Percentiles rank a stretch among this genome's conserved stretches.
phyloP scores from a whole-genome alignment of 2,113 vertebrate genomes.

The Periophthalmus modestus region DNA sequence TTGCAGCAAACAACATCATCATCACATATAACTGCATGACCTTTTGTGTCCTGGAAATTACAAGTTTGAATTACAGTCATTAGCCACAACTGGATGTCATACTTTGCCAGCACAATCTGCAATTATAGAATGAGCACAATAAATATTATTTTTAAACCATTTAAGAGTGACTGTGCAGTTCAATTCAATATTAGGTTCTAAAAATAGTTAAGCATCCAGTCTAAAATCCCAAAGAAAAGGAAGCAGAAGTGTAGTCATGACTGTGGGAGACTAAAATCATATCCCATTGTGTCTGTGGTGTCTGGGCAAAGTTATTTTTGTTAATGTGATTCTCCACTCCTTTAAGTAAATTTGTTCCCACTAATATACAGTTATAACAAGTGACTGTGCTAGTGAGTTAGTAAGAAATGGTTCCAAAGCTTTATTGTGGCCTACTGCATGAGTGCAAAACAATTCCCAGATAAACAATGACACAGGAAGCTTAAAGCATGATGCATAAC shows the following conservation, averaged over 20 bases:
- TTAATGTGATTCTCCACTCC: conserved; percentile 35
- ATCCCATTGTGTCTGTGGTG: conserved; percentile 34
- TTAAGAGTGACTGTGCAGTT: background rate
- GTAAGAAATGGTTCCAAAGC: conserved; percentile 42
- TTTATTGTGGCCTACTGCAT: conserved; percentile 25
- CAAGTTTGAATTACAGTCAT: background rate
- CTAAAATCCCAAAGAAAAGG: conserved; percentile 1
- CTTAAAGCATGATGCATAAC: conserved; percentile 33
- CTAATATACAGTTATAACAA: conserved; percentile 30
- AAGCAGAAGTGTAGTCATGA: conserved; percentile 31
- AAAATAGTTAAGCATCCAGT: background rate
- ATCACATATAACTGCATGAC: background rate
- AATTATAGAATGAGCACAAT: background rate
- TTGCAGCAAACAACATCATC: background rate
- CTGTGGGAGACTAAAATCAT: conserved; percentile 6
- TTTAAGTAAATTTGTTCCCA: conserved; percentile 18
- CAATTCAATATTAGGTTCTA: background rate
- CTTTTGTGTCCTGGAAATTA: background rate
- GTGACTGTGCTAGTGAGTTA: conserved; percentile 12
- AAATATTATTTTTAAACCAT: background rate
- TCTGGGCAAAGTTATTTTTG: conserved; percentile 38
- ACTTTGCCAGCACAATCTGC: background rate
- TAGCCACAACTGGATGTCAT: background rate
- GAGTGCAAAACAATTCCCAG: conserved; percentile 36
- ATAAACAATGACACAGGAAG: conserved; percentile 61